Base-by-base conservation (phyloP, 1,140 invertebrate genomes). In the Monomorium pharaonis region DNA sequence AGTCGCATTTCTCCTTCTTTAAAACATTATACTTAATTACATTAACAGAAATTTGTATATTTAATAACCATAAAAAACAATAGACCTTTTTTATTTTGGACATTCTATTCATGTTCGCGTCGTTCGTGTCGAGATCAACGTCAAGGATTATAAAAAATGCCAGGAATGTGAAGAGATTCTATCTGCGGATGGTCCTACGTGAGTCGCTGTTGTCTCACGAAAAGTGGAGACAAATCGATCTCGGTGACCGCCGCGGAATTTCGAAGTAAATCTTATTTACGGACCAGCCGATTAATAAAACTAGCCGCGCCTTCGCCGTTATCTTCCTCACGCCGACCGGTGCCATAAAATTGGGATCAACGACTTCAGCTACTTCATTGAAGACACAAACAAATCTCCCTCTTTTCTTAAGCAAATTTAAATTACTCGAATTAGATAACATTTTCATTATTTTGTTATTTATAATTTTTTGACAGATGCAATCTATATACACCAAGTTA, bases 281-380 rank as follows among this genome's bases (percentile, higher is more conserved):
- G 90, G 88, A 88, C 89, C 76, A 67, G 72, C 30, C 92, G 91
- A 92, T 93, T 92, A 93, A 93, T 93, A 92, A 93, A 93, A 93
- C 89, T 84, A 88, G 85, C 83, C 84, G 84, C 86, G 56, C 85
- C 88, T 89, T 84, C 67, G 65, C 27, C 65, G 85, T 89, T 89
- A 90, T 90, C 88, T 87, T 56, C 33, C 27, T 69, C 54, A 14
- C 14, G 60, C 12, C 69, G 33, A 27, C 12, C 49, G 24, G 37
- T 14, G 75, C 75, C 30, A 47, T 84, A 89, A 89, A 89, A 74
- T 84, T 67, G 49, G 49, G 58, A 44, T 54, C 49, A 75, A 51
- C 27, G 70, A 72, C 60, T 88, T 80, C 24, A 49, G 37, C 42
- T 74, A 74, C 24, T 49, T 70, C 62, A 80, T 60, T 60, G 14